Evolutionary conservation across 1,140 invertebrate species (phyloP).

Genomic region (Gonatopus flavifemur): DNA sequence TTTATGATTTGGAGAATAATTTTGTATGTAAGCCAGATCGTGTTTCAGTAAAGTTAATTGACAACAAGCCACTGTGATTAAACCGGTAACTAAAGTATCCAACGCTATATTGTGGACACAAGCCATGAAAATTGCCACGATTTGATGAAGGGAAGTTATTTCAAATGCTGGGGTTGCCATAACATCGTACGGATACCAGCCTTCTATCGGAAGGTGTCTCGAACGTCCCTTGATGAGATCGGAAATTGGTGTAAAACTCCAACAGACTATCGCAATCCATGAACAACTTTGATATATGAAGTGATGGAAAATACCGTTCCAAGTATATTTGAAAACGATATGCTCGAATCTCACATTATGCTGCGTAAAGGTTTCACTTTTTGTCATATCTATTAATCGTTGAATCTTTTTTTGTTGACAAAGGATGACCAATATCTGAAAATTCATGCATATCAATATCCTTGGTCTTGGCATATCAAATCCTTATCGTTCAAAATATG

Average conservation of each 20-base stretch:
- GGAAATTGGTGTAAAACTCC: conserved; percentile 27
- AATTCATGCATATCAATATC: neutral
- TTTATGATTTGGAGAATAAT: no score
- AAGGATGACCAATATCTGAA: conserved; percentile 27
- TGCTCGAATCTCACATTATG: conserved; percentile 25
- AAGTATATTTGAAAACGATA: conserved; percentile 25
- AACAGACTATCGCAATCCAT: conserved; percentile 19
- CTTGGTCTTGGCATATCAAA: no score
- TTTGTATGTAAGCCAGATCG: conserved; percentile 22
- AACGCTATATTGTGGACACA: conserved; percentile 56
- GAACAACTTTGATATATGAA: conserved; percentile 34
- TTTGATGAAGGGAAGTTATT: conserved; percentile 55
- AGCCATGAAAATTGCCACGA: conserved; percentile 43
- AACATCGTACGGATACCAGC: conserved; percentile 59
- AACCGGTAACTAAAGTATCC: conserved; percentile 53
- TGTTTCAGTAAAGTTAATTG: conserved; percentile 34
- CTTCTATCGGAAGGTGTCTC: conserved; percentile 27
- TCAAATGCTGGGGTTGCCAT: conserved; percentile 54
- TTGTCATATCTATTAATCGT: conserved; percentile 23
- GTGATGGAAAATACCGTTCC: conserved; percentile 39
- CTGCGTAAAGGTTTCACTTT: conserved; percentile 20
- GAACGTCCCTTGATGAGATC: conserved; percentile 15
- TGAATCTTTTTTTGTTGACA: conserved; percentile 22
- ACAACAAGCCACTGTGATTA: conserved; percentile 56
- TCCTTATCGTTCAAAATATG: no score